Evolutionary conservation across 2,888 invertebrate species (phyloP).

Genomic region (Thera obeliscata): DNA sequence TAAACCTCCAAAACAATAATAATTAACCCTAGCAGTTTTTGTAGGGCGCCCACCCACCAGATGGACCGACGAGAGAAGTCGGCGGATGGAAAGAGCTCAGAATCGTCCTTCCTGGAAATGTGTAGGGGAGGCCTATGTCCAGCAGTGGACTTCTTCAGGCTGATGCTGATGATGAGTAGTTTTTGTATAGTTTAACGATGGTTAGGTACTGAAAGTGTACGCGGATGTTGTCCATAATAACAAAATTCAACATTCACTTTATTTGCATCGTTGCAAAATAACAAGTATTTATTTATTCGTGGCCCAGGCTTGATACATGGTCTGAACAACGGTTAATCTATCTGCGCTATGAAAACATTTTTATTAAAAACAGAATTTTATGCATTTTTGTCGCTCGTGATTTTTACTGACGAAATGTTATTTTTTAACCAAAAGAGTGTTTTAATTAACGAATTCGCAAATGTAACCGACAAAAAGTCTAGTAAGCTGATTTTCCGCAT

Average conservation of each 20-base stretch:
- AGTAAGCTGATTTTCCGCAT: slow-evolving; percentile 61
- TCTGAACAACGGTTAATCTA: slow-evolving; percentile 35
- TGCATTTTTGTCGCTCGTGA: slow-evolving; percentile 18
- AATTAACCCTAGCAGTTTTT: no score
- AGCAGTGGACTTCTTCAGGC: no score
- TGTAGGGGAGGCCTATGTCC: no score
- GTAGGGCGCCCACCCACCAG: no score
- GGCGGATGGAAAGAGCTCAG: no score
- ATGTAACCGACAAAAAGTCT: slow-evolving; percentile 50
- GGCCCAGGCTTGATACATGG: slow-evolving; percentile 30
- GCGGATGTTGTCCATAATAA: not conserved
- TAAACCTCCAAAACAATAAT: no score
- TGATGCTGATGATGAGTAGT: no score
- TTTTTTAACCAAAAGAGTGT: slow-evolving; percentile 10
- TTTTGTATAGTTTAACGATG: not conserved
- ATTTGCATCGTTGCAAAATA: slow-evolving; percentile 35
- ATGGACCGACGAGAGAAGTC: no score
- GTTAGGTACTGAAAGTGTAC: not conserved
- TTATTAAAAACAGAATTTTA: slow-evolving; percentile 10
- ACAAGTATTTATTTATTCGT: slow-evolving; percentile 32
- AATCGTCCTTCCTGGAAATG: no score
- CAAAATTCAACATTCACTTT: slow-evolving; percentile 25
- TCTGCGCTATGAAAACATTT: slow-evolving; percentile 34
- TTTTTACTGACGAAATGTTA: slow-evolving; percentile 11
- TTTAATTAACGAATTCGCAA: slow-evolving; percentile 17